Evolutionary conservation across 2,797 vertebrate species (phyloP), one percentile per base, ranked within the genome.

Genomic region (Catostomus latipinnis): DNA sequence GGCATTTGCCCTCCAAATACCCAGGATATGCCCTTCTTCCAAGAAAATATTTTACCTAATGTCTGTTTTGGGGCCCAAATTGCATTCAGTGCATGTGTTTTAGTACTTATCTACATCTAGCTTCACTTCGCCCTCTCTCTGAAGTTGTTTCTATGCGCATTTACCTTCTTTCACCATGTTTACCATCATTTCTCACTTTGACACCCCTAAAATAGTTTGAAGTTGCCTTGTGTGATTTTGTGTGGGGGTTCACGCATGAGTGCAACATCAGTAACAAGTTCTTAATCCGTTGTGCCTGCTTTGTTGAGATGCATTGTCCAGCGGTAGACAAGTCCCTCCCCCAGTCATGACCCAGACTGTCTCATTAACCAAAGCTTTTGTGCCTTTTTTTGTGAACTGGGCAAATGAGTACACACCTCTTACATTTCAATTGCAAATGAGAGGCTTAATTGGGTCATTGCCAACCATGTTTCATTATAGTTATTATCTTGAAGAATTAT

Each of bases 261-360:
- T 67, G 62, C 61, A 72, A 16, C 13, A 1, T 67, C 34, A 18
- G 52, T 66, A 16, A 66, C 1, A 9, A 45, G 53, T 70, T 61
- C 53, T 34, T 50, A 72, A 58, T 70, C 70, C 61, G 13, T 16
- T 57, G 61, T 48, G 61, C 46, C 62, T 45, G 62, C 48, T 45
- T 80, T 80, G 62, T 80, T 80, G 4, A 7, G 52, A 43, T 43
- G 70, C 60, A 73, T 80, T 73, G 78, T 80, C 78, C 46, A 8
- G 8, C n/a, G 16, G 6, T 16, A 60, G 71, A 73, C 70, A 53
- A 7, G 62, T 67, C 46, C 78, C 18, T 80, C 78, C 70, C 78
- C 70, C 70, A 43, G 70, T 67, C 54, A 10, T 67, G 78, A 80
- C 78, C 78, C 61, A 80, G 78, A 80, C 78, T 50, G 69, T 72